Percentiles rank a stretch among this genome's conserved stretches.
phyloP scores from a whole-genome alignment of 2,888 invertebrate species.

The Xylophagus ater region DNA sequence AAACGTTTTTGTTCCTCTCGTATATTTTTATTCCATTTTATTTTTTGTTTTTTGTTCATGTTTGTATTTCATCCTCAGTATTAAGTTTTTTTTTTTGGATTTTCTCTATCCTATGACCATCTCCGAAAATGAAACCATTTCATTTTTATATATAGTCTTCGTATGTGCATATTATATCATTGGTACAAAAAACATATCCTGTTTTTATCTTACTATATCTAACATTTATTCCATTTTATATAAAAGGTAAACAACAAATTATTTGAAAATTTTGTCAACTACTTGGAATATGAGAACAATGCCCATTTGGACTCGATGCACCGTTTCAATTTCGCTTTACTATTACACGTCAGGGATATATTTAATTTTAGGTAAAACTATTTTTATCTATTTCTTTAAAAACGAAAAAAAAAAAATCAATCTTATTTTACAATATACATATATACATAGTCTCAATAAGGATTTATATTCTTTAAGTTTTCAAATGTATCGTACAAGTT shows the following conservation, averaged over 20 bases:
- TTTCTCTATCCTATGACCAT: no score
- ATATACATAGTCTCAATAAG: neutral
- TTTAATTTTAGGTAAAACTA: slow-evolving; percentile 52
- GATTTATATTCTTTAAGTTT: slow-evolving; percentile 7
- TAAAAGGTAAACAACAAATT: slow-evolving; percentile 26
- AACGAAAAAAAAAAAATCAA: neutral
- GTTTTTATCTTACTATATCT: no score
- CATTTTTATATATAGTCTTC: no score
- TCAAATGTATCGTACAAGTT: slow-evolving; percentile 40
- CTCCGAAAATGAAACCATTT: no score
- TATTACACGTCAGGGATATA: slow-evolving; percentile 49
- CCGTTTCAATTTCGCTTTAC: slow-evolving; percentile 49
- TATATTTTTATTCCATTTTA: no score
- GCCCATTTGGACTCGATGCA: slow-evolving; percentile 50
- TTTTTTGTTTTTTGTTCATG: no score
- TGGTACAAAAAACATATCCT: no score
- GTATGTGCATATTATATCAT: no score
- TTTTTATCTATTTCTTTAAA: neutral
- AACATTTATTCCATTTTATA: neutral
- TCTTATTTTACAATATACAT: neutral
- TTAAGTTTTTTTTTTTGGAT: no score
- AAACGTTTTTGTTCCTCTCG: neutral
- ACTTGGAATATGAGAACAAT: slow-evolving; percentile 42
- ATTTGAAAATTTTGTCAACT: slow-evolving; percentile 41
- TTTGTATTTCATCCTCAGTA: no score